Evolutionary conservation across 2,113 vertebrate genomes (phyloP).

Genomic region (Agapornis roseicollis): DNA sequence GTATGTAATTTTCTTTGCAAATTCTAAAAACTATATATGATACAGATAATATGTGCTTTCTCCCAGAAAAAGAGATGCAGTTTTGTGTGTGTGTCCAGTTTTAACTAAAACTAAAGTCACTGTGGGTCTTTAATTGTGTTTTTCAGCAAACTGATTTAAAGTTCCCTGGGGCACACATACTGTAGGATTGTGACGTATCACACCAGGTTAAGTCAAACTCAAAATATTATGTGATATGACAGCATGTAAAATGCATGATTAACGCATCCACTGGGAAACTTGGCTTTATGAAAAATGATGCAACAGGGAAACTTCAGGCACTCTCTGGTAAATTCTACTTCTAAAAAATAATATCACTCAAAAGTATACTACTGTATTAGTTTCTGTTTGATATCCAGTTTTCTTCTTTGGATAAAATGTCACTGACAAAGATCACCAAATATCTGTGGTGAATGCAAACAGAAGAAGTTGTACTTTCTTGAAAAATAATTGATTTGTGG

Average conservation of each 20-base stretch:
- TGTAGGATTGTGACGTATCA: constrained; percentile 71
- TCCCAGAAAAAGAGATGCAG: neutral
- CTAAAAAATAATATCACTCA: neutral
- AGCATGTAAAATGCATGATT: constrained; percentile 72
- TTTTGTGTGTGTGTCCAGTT: neutral
- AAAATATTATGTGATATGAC: constrained; percentile 72
- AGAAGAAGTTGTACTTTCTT: neutral
- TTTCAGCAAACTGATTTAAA: constrained; percentile 71
- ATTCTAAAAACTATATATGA: neutral
- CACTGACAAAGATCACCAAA: neutral
- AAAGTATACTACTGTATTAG: neutral
- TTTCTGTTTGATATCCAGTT: neutral
- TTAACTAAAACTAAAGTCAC: constrained; percentile 35
- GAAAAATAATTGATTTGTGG: neutral
- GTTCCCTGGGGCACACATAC: constrained; percentile 64
- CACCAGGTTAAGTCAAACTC: constrained; percentile 73
- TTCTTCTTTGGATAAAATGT: neutral
- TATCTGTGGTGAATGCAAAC: neutral
- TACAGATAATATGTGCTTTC: neutral
- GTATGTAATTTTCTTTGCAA: neutral
- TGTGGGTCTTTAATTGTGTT: constrained; percentile 66
- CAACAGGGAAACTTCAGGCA: constrained; percentile 6
- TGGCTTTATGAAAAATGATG: constrained; percentile 37
- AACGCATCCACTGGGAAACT: constrained; percentile 56
- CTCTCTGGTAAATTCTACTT: neutral